Conservation (phyloP, 2,888 invertebrate genomes). For the Ganaspis brasiliensis region DNA sequence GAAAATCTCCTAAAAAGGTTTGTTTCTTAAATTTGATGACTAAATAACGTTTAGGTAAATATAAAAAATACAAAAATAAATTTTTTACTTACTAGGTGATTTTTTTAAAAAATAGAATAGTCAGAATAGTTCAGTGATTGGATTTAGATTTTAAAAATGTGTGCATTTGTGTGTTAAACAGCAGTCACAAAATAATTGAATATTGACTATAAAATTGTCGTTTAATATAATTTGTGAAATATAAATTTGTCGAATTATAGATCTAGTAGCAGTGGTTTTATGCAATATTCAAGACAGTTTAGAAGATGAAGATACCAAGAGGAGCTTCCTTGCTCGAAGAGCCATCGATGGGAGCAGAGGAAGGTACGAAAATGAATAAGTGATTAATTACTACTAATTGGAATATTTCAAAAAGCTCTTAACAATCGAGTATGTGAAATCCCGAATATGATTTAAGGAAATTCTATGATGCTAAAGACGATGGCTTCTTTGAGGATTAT, state of each 20-base stretch:
- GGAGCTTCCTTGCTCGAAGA: conserved; percentile 73
- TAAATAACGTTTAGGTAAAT: too few relatives aligned
- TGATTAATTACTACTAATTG: conserved; percentile 32
- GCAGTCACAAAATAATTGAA: background rate
- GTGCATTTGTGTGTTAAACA: too few relatives aligned
- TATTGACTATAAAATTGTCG: too few relatives aligned
- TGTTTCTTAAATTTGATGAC: too few relatives aligned
- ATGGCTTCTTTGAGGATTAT: conserved; percentile 73
- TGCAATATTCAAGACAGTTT: conserved; percentile 66
- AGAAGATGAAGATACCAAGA: conserved; percentile 61
- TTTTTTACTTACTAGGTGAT: too few relatives aligned
- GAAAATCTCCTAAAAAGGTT: too few relatives aligned
- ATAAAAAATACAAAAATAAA: too few relatives aligned
- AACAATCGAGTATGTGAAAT: conserved; percentile 15
- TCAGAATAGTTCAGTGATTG: too few relatives aligned
- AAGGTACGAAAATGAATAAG: conserved; percentile 67
- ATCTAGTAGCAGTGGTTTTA: conserved; percentile 72
- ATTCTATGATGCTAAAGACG: conserved; percentile 73
- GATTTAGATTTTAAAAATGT: too few relatives aligned
- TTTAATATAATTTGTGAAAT: background rate
- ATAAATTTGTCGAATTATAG: conserved; percentile 56
- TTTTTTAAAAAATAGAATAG: too few relatives aligned
- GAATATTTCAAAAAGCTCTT: background rate
- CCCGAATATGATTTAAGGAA: conserved; percentile 66
- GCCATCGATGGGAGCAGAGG: conserved; percentile 78